Conservation (phyloP, 2,113 vertebrate species). For the Tautogolabrus adspersus region DNA sequence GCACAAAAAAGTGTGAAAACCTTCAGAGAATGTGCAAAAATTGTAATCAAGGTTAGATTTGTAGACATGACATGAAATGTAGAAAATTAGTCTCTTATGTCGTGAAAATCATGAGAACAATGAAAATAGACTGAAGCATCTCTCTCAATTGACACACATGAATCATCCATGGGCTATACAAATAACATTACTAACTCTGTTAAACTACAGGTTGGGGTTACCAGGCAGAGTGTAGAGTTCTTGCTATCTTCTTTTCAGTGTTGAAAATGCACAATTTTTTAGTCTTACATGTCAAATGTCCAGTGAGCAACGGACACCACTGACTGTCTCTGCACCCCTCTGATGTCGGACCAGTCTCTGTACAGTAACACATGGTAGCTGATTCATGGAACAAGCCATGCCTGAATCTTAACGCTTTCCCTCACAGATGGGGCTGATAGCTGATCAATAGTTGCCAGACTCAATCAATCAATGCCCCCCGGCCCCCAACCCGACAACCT, state of each 20-base stretch:
- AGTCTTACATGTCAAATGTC: neutral
- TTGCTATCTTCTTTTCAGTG: neutral
- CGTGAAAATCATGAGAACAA: neutral
- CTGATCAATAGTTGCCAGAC: conserved; percentile 82
- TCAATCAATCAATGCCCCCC: conserved; percentile 78
- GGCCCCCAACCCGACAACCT: conserved; percentile 47
- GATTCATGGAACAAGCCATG: conserved; percentile 74
- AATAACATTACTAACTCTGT: neutral
- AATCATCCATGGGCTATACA: neutral
- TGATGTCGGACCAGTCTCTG: conserved; percentile 60
- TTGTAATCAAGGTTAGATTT: conserved; percentile 11
- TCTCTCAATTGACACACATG: neutral
- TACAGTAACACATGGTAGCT: conserved; percentile 45
- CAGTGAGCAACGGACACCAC: neutral
- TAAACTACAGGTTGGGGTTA: neutral
- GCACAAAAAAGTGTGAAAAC: conserved; percentile 8
- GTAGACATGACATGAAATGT: neutral
- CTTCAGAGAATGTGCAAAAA: neutral
- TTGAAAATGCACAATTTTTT: conserved; percentile 5
- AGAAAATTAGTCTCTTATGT: conserved; percentile 4
- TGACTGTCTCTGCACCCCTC: conserved; percentile 9
- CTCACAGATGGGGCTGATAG: conserved; percentile 77
- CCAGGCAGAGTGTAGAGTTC: too few species aligned
- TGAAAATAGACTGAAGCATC: neutral
- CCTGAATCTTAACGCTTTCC: conserved; percentile 72